Conservation (phyloP, 1,140 invertebrate species). For the Drosophila ambigua region DNA sequence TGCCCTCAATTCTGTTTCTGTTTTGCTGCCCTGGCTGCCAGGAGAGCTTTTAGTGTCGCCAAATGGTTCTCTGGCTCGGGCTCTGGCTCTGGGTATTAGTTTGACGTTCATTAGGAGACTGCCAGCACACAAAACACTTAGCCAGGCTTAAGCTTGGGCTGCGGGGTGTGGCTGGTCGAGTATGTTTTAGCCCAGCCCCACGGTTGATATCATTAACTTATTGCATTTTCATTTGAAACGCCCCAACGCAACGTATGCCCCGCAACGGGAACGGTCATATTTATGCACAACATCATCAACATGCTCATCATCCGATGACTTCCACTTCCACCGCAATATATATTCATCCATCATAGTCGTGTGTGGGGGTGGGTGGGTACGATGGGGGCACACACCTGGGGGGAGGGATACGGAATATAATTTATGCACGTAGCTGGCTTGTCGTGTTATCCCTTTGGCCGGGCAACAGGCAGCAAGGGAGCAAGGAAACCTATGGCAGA, state of each 20-base stretch:
- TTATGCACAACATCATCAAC: constrained; percentile 73
- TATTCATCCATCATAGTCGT: constrained; percentile 69
- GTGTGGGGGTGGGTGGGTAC: too few relatives aligned
- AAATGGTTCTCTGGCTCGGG: constrained; percentile 48
- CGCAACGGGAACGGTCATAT: constrained; percentile 40
- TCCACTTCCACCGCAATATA: constrained; percentile 50
- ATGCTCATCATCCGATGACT: constrained; percentile 47
- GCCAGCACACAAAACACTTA: constrained; percentile 40
- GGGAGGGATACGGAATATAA: constrained; percentile 57
- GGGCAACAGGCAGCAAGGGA: constrained; percentile 31
- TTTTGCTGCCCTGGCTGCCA: background rate
- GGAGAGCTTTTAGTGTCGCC: constrained; percentile 56
- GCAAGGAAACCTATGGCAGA: too few relatives aligned
- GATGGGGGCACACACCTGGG: constrained; percentile 32
- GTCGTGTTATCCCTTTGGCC: constrained; percentile 71
- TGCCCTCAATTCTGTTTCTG: constrained; percentile 13
- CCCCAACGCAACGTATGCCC: background rate
- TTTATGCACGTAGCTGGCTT: constrained; percentile 80
- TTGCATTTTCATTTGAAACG: constrained; percentile 66
- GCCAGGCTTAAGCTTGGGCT: constrained; percentile 42
- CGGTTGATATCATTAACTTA: constrained; percentile 78
- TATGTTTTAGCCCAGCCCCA: constrained; percentile 1
- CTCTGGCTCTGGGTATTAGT: constrained; percentile 34
- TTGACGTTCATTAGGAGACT: constrained; percentile 61
- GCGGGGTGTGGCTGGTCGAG: background rate